Evolutionary conservation across 2,888 invertebrate genomes (phyloP), one percentile per base, ranked within the genome.

Genomic region (Horisme vitalbata): DNA sequence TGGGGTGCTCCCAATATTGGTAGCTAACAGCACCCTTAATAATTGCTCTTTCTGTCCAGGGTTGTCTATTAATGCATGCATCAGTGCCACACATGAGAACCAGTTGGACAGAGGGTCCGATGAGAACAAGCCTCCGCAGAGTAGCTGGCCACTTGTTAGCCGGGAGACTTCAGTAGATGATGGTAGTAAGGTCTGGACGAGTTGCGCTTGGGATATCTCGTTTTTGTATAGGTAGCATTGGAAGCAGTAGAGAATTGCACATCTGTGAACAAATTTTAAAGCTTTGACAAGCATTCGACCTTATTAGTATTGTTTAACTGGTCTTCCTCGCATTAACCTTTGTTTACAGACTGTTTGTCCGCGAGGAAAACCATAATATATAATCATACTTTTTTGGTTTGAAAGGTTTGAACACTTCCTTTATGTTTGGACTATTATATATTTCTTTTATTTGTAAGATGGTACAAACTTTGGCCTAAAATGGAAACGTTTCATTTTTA

Each of bases 161-260:
- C 91, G 91, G 0, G 93, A 90, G 4, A 92, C 94, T 70, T 96
- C 96, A 0, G 94, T 91, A 15, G 95, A 93, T 1, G 96, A 95
- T 0, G 99, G 99, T 8, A 99, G 87, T 0, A 99, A 90, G 0
- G 99, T 99, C 72, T 97, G 96, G 0, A 99, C 95, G 1, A 99
- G 93, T 59, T 94, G 93, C 0, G 94, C 94, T 78, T 98, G 98
- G 2, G 96, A 96, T 15, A 93, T 91, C 74, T 97, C 96, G 79
- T 99, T 99, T 83, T 95, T 96, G 78, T 95, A 97, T 5, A 99
- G 89, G 78, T 96, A 99, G 75, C 97, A 98, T 88, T 99, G 95
- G 81, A 99, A 99, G 78, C 98, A 98, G 81, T 99, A 99, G 0
- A 99, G 92, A 1, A 99, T 98, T 0, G 99, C 96, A 76, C 97